These are phyloP conservation scores for Acleris emargana DNA, from an alignment of 2,888 invertebrate species.

Conservation along the genomic window DNA sequence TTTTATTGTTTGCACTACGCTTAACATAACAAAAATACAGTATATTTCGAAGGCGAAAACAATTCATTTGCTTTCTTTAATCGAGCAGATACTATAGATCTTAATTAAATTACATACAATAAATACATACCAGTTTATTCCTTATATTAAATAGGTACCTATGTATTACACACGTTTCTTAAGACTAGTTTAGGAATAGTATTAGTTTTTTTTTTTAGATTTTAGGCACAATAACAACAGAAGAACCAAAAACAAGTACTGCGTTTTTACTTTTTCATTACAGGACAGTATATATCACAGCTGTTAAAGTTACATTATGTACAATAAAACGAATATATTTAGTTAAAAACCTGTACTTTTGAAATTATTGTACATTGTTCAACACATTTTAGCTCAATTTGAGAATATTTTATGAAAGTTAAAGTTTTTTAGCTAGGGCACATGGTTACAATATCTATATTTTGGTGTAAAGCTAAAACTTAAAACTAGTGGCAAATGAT, in stretches of 20 bases:
- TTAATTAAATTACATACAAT: conserved; percentile 60
- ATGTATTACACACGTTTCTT: conserved; percentile 61
- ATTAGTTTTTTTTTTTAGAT: conserved; percentile 47
- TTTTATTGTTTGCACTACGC: conserved; percentile 37
- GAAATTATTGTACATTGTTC: background rate
- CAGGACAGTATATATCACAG: conserved; percentile 79
- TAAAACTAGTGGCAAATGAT: conserved; percentile 71
- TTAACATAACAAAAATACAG: conserved; percentile 34
- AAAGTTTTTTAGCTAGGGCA: conserved; percentile 52
- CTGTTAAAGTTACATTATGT: conserved; percentile 72
- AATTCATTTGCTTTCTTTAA: conserved; percentile 54
- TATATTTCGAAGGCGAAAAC: conserved; percentile 66
- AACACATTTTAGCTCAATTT: background rate
- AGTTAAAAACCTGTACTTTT: conserved; percentile 15
- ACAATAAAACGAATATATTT: conserved; percentile 51
- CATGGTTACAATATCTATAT: conserved; percentile 64
- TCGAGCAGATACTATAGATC: conserved; percentile 54
- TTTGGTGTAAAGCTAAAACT: conserved; percentile 81
- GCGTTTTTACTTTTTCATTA: conserved; percentile 53
- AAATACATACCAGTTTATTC: conserved; percentile 48
- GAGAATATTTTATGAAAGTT: background rate
- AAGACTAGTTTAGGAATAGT: conserved; percentile 71
- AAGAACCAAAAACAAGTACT: conserved; percentile 48
- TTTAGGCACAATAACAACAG: conserved; percentile 42
- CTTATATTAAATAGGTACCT: conserved; percentile 65